phyloP scores from a whole-genome alignment of 2,113 vertebrate genomes.

The Vulpes ferrilata region DNA sequence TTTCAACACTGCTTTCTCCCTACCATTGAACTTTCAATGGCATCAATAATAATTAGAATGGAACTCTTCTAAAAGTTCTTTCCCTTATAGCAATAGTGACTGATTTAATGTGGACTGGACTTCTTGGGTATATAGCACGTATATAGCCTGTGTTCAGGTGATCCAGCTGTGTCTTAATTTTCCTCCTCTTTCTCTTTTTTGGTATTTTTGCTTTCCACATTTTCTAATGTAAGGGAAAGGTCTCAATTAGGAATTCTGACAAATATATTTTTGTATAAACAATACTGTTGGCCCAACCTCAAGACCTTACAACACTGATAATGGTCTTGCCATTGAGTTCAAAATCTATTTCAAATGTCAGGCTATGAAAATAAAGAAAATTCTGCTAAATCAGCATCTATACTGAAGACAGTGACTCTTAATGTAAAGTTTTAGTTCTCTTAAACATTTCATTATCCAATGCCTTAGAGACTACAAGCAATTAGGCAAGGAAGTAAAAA shows the following conservation, averaged over 20 bases:
- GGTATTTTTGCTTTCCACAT: neutral
- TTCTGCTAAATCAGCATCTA: neutral
- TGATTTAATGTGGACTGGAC: fast-evolving
- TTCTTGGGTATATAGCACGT: neutral
- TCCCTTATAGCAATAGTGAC: neutral
- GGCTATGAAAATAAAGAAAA: neutral
- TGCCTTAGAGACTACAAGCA: neutral
- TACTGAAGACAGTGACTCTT: neutral
- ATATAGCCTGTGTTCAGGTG: neutral
- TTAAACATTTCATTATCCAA: neutral
- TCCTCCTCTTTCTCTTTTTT: neutral
- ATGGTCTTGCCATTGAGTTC: neutral
- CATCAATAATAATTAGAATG: neutral
- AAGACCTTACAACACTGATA: neutral
- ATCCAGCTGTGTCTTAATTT: neutral
- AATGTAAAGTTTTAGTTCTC: neutral
- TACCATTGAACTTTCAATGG: neutral
- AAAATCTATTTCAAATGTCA: neutral
- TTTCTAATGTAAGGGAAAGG: neutral
- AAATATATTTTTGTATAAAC: neutral
- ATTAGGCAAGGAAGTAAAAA: neutral
- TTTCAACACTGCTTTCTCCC: neutral
- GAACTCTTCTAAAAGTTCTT: neutral
- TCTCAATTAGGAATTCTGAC: neutral
- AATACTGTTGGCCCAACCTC: neutral